phyloP scores from a whole-genome alignment of 1,140 invertebrate genomes.

The Coelopa frigida region DNA sequence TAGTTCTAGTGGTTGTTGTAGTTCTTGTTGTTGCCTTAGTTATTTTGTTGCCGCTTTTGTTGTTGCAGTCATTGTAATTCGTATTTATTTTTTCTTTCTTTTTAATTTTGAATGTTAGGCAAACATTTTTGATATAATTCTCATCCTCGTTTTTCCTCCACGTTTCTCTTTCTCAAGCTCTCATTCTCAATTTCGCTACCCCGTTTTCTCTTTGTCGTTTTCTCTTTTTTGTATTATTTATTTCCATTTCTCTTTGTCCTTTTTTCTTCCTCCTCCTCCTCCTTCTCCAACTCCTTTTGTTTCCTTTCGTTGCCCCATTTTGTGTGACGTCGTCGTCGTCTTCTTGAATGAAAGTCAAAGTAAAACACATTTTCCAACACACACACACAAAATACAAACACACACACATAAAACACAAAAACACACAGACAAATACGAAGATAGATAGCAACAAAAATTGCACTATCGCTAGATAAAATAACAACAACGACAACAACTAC shows the following conservation, averaged over 20 bases:
- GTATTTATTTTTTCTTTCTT: background rate
- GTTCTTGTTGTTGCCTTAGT: background rate
- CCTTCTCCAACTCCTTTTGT: background rate
- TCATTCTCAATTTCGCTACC: background rate
- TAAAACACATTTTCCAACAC: constrained; percentile 23
- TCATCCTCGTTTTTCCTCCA: background rate
- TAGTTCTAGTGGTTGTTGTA: no score
- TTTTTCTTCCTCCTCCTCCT: constrained; percentile 17
- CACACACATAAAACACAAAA: background rate
- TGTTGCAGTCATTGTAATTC: constrained; percentile 1
- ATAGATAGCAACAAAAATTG: constrained; percentile 1
- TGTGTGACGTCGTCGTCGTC: constrained; percentile 29
- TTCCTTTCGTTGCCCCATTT: constrained; percentile 7
- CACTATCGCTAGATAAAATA: background rate
- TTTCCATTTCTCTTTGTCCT: constrained; percentile 4
- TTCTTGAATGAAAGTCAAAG: constrained; percentile 45
- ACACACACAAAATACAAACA: constrained; percentile 4
- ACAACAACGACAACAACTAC: constrained; percentile 1
- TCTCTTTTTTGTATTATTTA: background rate
- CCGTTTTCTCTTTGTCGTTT: background rate
- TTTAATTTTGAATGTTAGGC: no score
- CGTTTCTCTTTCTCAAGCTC: background rate
- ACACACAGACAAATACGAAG: background rate
- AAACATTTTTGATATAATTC: no score
- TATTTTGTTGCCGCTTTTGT: no score